Evolutionary conservation across 2,113 vertebrate genomes (phyloP).

Genomic region (Macroglossus sobrinus): DNA sequence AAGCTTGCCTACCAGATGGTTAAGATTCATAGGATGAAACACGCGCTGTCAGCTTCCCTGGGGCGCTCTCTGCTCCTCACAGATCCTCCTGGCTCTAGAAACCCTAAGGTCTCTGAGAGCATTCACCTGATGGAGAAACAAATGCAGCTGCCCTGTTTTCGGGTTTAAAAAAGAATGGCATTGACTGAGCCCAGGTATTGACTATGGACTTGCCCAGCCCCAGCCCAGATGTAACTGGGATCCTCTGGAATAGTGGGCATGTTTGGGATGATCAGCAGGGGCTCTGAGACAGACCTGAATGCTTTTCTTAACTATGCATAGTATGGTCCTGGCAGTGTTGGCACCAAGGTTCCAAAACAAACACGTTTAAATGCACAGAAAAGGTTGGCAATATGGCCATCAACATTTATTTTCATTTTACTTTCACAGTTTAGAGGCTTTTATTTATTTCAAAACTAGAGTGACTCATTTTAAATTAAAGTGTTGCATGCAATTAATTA

Average conservation of each 20-base stretch:
- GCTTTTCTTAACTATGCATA: not conserved
- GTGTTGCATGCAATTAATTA: conserved; percentile 54
- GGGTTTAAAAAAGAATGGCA: not conserved
- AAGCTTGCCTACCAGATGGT: not conserved
- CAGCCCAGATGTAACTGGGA: not conserved
- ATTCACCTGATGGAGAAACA: not conserved
- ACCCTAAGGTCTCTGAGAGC: not conserved
- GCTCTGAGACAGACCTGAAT: not conserved
- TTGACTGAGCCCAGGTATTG: not conserved
- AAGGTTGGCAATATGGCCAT: not conserved
- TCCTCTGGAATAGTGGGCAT: not conserved
- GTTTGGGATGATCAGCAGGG: not conserved
- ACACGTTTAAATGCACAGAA: not conserved
- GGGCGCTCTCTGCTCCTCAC: not conserved
- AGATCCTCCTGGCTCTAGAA: not conserved
- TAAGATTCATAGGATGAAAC: not conserved
- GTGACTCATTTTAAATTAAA: conserved; percentile 50
- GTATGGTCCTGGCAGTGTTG: not conserved
- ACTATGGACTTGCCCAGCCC: no score
- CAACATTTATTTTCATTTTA: conserved; percentile 54
- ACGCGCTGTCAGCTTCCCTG: not conserved
- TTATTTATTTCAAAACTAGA: conserved; percentile 35
- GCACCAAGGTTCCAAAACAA: not conserved
- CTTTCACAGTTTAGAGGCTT: conserved; percentile 47
- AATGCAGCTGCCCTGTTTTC: not conserved